Evolutionary conservation across 2,797 vertebrate species (phyloP).

Genomic region (Tenualosa thibaudeaui): DNA sequence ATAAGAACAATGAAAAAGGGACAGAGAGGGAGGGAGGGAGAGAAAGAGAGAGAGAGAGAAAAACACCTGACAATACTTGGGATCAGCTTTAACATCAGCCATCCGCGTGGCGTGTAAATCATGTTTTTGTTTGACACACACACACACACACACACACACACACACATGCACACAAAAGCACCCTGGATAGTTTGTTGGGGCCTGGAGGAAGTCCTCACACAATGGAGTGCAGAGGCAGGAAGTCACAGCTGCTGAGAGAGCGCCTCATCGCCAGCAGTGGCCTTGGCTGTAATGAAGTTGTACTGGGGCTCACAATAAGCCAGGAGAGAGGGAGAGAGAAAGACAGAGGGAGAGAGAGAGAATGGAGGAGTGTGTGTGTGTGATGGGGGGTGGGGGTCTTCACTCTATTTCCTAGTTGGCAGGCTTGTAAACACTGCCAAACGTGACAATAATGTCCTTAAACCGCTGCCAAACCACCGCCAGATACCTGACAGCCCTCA

Average conservation of each 20-base stretch:
- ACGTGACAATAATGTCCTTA: constrained; percentile 66
- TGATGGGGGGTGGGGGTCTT: background rate
- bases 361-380: background rate
- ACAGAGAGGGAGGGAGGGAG: background rate
- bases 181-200: constrained; percentile 53
- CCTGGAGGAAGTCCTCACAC: constrained; percentile 34
- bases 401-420: constrained; percentile 52
- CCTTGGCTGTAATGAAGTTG: constrained; percentile 44
- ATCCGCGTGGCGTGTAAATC: constrained; percentile 56
- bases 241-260: background rate
- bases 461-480: constrained; percentile 64
- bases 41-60: background rate
- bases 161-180: constrained; percentile 21
- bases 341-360: background rate
- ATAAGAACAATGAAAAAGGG: constrained; percentile 26
- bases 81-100: background rate
- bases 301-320: constrained; percentile 32
- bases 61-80: constrained; percentile 2
- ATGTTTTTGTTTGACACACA: constrained; percentile 50
- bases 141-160: constrained; percentile 18
- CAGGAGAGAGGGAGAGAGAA: constrained; percentile 5
- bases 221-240: background rate
- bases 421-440: constrained; percentile 60
- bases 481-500: constrained; percentile 66
- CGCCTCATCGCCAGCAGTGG: constrained; percentile 18